These are phyloP conservation scores for Argyrosomus japonicus DNA, from an alignment of 2,113 vertebrate species.

Conservation along the genomic window DNA sequence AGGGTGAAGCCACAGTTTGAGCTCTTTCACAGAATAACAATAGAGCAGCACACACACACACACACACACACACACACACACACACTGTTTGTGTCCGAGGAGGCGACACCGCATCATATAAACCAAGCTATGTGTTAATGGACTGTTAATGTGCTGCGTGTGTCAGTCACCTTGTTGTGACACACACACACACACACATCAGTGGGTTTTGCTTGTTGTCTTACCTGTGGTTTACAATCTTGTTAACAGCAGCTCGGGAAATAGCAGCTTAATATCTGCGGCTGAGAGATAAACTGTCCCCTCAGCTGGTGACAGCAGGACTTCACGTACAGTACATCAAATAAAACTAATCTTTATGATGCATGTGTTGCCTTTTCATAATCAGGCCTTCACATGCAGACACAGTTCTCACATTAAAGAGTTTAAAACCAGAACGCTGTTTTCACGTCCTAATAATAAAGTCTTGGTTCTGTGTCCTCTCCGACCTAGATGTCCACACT, in stretches of 20 bases:
- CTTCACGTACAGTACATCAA: conserved; percentile 25
- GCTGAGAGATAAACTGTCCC: conserved; percentile 56
- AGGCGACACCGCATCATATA: neutral
- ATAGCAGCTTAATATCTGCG: conserved; percentile 58
- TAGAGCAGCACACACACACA: conserved; percentile 4
- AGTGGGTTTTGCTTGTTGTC: conserved; percentile 32
- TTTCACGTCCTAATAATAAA: neutral
- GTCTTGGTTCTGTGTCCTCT: conserved; percentile 20
- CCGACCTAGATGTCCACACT: conserved; percentile 84
- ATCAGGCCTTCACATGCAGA: conserved; percentile 28
- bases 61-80: no score
- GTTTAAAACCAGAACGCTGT: no score
- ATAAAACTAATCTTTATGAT: conserved; percentile 65
- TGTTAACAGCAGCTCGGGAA: conserved; percentile 58
- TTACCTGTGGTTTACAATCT: conserved; percentile 56
- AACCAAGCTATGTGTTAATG: conserved; percentile 38
- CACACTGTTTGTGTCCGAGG: neutral
- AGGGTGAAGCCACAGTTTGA: neutral
- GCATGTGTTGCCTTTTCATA: conserved; percentile 46
- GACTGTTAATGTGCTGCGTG: conserved; percentile 5
- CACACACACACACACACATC: neutral
- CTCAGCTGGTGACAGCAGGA: conserved; percentile 25
- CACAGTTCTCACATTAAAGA: conserved; percentile 16
- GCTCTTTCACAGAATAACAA: neutral
- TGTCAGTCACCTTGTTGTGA: conserved; percentile 34